A percentile compares a stretch with the other conserved stretches of the same genome.
Conservation (phyloP, 1,140 invertebrate genomes). For the Drosophila kepulauana region DNA sequence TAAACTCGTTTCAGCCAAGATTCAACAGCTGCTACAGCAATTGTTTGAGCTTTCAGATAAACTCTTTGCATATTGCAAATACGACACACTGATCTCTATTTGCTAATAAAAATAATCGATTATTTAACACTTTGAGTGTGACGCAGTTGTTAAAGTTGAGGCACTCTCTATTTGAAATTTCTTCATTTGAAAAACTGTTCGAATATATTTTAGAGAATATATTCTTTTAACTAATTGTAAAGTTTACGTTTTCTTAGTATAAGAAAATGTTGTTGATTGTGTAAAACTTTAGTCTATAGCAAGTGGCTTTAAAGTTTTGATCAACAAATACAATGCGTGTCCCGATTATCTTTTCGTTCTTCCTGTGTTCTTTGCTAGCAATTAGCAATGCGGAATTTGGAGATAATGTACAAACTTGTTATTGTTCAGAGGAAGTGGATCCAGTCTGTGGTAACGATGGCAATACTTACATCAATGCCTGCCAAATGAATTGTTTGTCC, state of each 20-base stretch:
- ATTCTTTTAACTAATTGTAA: no score
- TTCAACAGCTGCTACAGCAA: constrained; percentile 48
- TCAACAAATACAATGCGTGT: neutral
- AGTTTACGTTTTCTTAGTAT: no score
- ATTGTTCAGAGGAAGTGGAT: neutral
- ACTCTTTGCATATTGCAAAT: no score
- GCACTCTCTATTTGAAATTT: no score
- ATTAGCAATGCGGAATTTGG: neutral
- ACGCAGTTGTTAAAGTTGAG: no score
- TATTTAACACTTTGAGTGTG: no score
- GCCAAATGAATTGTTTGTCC: neutral
- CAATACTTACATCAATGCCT: neutral
- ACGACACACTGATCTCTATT: no score
- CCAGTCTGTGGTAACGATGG: neutral
- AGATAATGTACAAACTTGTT: neutral
- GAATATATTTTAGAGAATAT: no score
- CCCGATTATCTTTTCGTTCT: neutral
- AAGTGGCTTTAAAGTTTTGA: neutral
- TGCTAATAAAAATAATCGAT: no score
- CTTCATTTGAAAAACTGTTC: no score
- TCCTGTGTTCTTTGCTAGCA: neutral
- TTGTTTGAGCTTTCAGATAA: no score
- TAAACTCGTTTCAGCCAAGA: constrained; percentile 36
- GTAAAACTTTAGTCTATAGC: neutral
- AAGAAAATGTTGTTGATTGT: neutral